Percentiles rank a stretch among this genome's conserved stretches.
Conservation (phyloP, 2,888 invertebrate genomes). For the Spilarctia lutea region DNA sequence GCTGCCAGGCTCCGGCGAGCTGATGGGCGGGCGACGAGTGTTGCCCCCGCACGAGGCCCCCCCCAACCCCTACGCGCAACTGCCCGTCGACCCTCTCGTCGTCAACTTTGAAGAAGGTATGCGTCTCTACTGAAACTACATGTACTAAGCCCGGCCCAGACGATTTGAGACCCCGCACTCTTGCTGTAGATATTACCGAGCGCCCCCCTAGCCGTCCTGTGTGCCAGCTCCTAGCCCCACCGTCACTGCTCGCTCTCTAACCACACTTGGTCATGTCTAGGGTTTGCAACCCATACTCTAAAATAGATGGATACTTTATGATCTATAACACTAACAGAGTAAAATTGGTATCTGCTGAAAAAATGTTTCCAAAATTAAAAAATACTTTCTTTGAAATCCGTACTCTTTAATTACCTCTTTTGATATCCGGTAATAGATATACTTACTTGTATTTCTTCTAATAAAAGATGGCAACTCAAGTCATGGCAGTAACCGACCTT, state of each 20-base stretch:
- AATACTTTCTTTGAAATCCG: too few species aligned
- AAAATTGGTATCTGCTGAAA: too few species aligned
- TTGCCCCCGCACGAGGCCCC: slow-evolving; percentile 64
- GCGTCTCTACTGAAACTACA: slow-evolving; percentile 89
- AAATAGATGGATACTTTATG: too few species aligned
- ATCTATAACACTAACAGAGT: too few species aligned
- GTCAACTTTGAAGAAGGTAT: slow-evolving; percentile 94
- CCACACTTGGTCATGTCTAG: not conserved
- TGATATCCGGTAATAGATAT: too few species aligned
- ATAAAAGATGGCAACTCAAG: too few species aligned
- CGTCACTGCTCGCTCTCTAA: not conserved
- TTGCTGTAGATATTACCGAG: slow-evolving; percentile 18
- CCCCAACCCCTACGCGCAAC: slow-evolving; percentile 72
- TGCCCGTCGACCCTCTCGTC: slow-evolving; percentile 90
- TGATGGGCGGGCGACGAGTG: slow-evolving; percentile 75
- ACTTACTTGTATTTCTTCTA: too few species aligned
- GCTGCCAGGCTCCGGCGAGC: slow-evolving; percentile 70
- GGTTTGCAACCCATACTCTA: too few species aligned
- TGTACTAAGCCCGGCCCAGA: slow-evolving; percentile 70
- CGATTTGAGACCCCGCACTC: slow-evolving; percentile 59
- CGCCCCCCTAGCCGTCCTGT: slow-evolving; percentile 7
- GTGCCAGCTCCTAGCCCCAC: not conserved
- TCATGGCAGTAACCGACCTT: not conserved
- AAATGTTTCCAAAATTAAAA: too few species aligned
- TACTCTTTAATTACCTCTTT: too few species aligned